phyloP scores from a whole-genome alignment of 2,888 invertebrate genomes.

The Dysmachus trigonus region DNA sequence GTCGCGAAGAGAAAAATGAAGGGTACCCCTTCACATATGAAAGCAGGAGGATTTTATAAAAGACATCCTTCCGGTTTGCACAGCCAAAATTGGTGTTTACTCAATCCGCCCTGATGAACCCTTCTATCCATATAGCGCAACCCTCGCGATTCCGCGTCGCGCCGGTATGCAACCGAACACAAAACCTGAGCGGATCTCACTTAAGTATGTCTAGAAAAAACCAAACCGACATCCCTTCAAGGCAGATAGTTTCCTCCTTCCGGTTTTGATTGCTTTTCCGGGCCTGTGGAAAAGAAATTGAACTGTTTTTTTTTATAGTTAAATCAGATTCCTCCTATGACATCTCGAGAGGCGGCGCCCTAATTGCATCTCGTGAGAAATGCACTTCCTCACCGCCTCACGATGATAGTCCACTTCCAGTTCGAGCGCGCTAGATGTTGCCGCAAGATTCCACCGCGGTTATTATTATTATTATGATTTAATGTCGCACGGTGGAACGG shows the following conservation, averaged over 20 bases:
- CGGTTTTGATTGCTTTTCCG: slow-evolving; percentile 36
- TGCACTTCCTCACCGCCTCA: slow-evolving; percentile 26
- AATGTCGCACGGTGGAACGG: slow-evolving; percentile 20
- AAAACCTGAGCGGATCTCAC: not conserved
- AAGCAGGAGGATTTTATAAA: not conserved
- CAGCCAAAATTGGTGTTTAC: not conserved
- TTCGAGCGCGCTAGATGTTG: not conserved
- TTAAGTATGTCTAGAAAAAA: not conserved
- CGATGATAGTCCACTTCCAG: slow-evolving; percentile 6
- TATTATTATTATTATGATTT: slow-evolving; percentile 22
- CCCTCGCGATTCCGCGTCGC: not conserved
- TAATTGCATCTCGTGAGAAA: slow-evolving; percentile 41
- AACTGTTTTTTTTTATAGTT: slow-evolving; percentile 16
- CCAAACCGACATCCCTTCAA: not conserved
- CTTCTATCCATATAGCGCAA: not conserved
- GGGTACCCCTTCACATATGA: not conserved
- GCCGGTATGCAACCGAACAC: not conserved
- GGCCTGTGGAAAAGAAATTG: slow-evolving; percentile 15
- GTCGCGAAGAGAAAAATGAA: not conserved
- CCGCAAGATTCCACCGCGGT: not conserved
- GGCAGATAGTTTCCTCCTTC: slow-evolving; percentile 12
- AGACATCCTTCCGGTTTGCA: slow-evolving; percentile 30
- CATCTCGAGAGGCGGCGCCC: not conserved
- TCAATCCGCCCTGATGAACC: not conserved
- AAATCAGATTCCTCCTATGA: not conserved